A percentile compares a stretch with the other conserved stretches of the same genome.
Evolutionary conservation across 2,888 invertebrate genomes (phyloP).

Genomic region (Eristalinus sepulchralis): DNA sequence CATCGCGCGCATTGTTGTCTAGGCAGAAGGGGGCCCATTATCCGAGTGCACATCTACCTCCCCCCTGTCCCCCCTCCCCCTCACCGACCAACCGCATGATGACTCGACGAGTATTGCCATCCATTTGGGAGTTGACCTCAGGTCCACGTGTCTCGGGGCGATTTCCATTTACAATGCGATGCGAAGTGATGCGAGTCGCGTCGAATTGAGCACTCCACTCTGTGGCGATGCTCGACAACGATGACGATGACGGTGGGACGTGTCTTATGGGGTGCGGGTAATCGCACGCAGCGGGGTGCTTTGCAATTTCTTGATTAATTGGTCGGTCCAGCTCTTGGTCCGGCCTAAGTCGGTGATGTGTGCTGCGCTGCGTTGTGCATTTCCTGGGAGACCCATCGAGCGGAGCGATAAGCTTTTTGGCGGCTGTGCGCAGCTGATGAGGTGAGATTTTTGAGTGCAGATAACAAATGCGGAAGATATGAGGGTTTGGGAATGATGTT

Average conservation of each 20-base stretch:
- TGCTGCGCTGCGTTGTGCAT: slow-evolving; percentile 39
- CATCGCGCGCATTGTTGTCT: slow-evolving; percentile 58
- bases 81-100: slow-evolving; percentile 29
- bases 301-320: slow-evolving; percentile 72
- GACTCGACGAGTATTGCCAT: slow-evolving; percentile 62
- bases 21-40: slow-evolving; percentile 48
- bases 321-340: slow-evolving; percentile 48
- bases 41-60: slow-evolving; percentile 21
- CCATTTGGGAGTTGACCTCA: slow-evolving; percentile 62
- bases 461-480: slow-evolving; percentile 69
- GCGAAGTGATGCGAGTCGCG: slow-evolving; percentile 12
- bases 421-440: slow-evolving; percentile 38
- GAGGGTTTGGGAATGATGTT: slow-evolving; percentile 50
- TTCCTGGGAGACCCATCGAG: slow-evolving; percentile 35
- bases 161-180: slow-evolving; percentile 52
- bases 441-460: slow-evolving; percentile 69
- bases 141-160: slow-evolving; percentile 68
- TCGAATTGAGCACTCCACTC: background rate
- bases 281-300: slow-evolving; percentile 65
- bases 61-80: background rate
- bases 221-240: too few relatives aligned
- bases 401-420: slow-evolving; percentile 50
- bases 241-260: slow-evolving; percentile 9
- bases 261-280: slow-evolving; percentile 32
- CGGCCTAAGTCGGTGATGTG: slow-evolving; percentile 55